Base-by-base conservation (phyloP, 2,888 invertebrate genomes). In the Cataglyphis livida region DNA sequence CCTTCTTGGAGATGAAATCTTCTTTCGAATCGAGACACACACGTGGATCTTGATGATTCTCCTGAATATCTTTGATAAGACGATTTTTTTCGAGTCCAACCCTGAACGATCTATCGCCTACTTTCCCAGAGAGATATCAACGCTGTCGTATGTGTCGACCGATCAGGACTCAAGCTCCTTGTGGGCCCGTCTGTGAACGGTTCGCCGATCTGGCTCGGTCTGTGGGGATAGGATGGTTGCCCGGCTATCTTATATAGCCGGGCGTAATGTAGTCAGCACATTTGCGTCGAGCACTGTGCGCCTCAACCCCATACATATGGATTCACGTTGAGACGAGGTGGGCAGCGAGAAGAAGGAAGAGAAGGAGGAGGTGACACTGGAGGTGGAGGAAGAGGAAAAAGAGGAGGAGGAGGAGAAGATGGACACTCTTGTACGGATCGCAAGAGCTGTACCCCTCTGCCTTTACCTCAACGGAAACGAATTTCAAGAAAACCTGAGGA, bases 251-350 rank as follows among this genome's bases (percentile, higher is more conserved):
- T 94, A 93, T 94, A 94, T 94, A 94, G 91, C 59, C 91, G 86
- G 76, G 86, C 88, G 89, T 93, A 94, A 94, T 94, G 93, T 94
- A 94, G 93, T 93, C 94, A 93, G 93, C 94, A 94, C 93, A 94
- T 94, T 94, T 93, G 90, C 92, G 90, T 90, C 88, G 91, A 89
- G 88, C 65, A 59, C 71, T 90, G 85, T 87, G 87, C 85, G 88
- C 87, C 89, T 85, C 89, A 90, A 92, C 92, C 92, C 93, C 91
- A 93, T 93, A 93, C 93, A 93, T 93, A 93, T 93, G 93, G 92
- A 93, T 93, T 91, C 87, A 82, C 83, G 91, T 83, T 85, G 85
- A 81, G 86, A 83, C 85, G 82, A 84, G 78, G 68, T 75, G 76
- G 83, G 83, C 79, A 79, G 84, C 41, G 51, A 25, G 54, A n/a